Evolutionary conservation across 2,797 vertebrate species (phyloP).

Genomic region (Anolis apletophallus): DNA sequence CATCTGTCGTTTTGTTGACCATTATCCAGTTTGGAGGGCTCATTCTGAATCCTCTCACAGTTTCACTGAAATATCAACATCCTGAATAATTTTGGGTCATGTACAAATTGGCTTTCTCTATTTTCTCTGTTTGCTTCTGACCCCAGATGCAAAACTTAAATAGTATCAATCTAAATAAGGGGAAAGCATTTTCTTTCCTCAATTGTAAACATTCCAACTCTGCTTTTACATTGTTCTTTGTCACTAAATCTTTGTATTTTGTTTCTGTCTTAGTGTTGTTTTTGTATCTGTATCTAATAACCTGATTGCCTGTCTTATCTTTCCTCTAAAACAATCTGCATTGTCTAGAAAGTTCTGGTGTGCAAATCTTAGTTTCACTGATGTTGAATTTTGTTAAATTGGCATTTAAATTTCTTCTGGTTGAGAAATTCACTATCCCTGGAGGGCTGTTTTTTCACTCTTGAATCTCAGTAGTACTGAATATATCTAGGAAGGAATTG

Average conservation of each 20-base stretch:
- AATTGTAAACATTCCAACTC: background rate
- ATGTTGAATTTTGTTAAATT: conserved; percentile 55
- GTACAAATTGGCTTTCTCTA: background rate
- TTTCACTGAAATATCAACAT: background rate
- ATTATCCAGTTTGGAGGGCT: background rate
- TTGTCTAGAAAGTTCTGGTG: conserved; percentile 30
- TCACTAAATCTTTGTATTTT: background rate
- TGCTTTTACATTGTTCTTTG: conserved; percentile 1
- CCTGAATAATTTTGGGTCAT: background rate
- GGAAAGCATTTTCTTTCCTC: background rate
- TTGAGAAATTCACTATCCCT: conserved; percentile 28
- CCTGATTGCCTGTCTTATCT: conserved; percentile 38
- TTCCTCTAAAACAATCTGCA: conserved; percentile 35
- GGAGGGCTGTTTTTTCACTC: conserved; percentile 9
- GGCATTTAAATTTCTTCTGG: conserved; percentile 57
- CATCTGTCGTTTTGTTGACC: background rate
- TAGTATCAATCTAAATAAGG: background rate
- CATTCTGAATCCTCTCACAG: background rate
- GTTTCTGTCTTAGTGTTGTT: background rate
- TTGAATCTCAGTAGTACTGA: background rate
- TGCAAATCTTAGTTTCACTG: conserved; percentile 33
- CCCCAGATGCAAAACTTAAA: background rate
- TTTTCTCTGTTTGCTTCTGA: background rate
- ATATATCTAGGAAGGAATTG: background rate
- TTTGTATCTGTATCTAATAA: conserved; percentile 12